Evolutionary conservation across 2,888 invertebrate genomes (phyloP), one percentile per base, ranked within the genome.

Genomic region (Syrphus vitripennis): DNA sequence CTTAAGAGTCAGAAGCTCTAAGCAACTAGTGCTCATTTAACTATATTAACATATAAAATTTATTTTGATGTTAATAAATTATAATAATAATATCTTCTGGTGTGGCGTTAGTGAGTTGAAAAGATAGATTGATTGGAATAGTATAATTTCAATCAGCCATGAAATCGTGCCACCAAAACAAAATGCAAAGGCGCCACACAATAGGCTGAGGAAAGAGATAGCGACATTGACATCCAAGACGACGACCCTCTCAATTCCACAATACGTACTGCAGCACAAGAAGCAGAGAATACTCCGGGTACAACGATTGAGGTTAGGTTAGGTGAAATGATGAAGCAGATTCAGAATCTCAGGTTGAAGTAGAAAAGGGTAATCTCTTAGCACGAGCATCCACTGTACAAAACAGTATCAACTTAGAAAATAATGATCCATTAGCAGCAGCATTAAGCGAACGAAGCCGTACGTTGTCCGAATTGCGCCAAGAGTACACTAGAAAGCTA

Each of bases 1-100:
- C 61, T 92, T 92, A 12, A 37, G 37, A 37, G 6, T 37, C 12
- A 29, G 29, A 29, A 29, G 4, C 7, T 9, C 2, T 37, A n/a
- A n/a, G n/a, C n/a, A n/a, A n/a, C n/a, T n/a, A n/a, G n/a, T n/a
- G n/a, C n/a, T n/a, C n/a, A n/a, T n/a, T n/a, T n/a, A n/a, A n/a
- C n/a, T n/a, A n/a, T n/a, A n/a, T n/a, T n/a, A n/a, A n/a, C n/a
- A n/a, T n/a, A n/a, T n/a, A n/a, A n/a, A n/a, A n/a, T n/a, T n/a
- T n/a, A n/a, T n/a, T n/a, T n/a, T n/a, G n/a, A n/a, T n/a, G n/a
- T n/a, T n/a, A n/a, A n/a, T n/a, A n/a, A n/a, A n/a, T n/a, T n/a
- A n/a, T n/a, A n/a, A n/a, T n/a, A n/a, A n/a, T n/a, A n/a, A n/a
- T n/a, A n/a, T n/a, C n/a, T n/a, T n/a, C n/a, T n/a, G n/a, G n/a